Evolutionary conservation across 2,888 invertebrate species (phyloP), one percentile per base, ranked within the genome.

Genomic region (Conus canariensis): DNA sequence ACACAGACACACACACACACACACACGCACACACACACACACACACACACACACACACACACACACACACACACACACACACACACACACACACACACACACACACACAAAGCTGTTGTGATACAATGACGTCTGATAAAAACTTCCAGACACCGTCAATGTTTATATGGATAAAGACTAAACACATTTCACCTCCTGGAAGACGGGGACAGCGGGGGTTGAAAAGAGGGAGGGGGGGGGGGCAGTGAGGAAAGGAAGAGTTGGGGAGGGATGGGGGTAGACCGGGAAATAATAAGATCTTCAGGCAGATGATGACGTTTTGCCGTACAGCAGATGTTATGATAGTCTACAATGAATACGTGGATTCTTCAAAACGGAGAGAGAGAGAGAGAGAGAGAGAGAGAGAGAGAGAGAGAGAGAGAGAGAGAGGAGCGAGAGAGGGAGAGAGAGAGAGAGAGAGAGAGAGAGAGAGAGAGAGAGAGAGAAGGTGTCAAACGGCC

Each of bases 41-140:
- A 74, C 74, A 74, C 74, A 74, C 74, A 74, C 74, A 74, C 74
- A 74, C 74, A 74, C 74, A 74, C 74, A 74, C 74, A 74, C 74
- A 74, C 74, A 74, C 74, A 74, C 74, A 74, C 74, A 74, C 74
- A 74, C 74, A 74, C 74, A 74, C 74, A 74, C 74, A 74, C 74
- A 74, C 74, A 74, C 74, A 74, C 74, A 74, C 74, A 74, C 74
- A 74, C 74, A 74, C 74, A 74, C 74, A 74, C 74, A 74, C 74
- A 74, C 74, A 74, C 74, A 74, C 74, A 74, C 74, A 74, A 74
- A 45, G 45, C 45, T 45, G 45, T 45, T 45, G 45, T 45, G 14
- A 64, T 19, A 64, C 64, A 64, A 64, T 12, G 0, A 5, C 12
- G 64, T 64, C 64, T 2, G 64, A 64, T 2, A 45, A 45, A 1